phyloP scores from a whole-genome alignment of 2,113 vertebrate genomes.

The Ciconia boyciana region DNA sequence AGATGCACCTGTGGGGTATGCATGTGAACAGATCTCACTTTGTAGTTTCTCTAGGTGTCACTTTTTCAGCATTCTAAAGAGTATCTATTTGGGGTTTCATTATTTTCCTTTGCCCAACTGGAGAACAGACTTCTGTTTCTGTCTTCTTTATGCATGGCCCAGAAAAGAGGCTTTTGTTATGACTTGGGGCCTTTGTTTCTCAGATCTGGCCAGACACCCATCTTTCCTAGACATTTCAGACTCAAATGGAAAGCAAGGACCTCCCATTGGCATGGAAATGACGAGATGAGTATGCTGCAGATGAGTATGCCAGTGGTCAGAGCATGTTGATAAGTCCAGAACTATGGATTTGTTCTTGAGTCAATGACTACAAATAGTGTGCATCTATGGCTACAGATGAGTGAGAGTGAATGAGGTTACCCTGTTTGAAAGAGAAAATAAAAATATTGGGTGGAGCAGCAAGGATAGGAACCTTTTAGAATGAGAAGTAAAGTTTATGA shows the following conservation, averaged over 20 bases:
- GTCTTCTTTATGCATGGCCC: not conserved
- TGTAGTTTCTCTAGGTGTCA: not conserved
- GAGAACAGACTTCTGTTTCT: not conserved
- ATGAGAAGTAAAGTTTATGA: not conserved
- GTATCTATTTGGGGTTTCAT: not conserved
- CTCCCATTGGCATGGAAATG: too few species aligned
- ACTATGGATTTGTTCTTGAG: not conserved
- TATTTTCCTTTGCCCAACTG: not conserved
- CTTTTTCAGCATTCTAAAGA: not conserved
- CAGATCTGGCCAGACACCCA: not conserved
- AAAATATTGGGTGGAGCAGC: not conserved
- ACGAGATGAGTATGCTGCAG: not conserved
- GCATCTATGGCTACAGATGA: not conserved
- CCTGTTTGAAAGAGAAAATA: not conserved
- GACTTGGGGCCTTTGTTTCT: not conserved
- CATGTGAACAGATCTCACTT: not conserved
- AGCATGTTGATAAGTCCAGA: not conserved
- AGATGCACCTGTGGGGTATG: not conserved
- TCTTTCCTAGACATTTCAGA: not conserved
- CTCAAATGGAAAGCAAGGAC: not conserved
- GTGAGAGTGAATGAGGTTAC: not conserved
- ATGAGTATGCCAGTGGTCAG: not conserved
- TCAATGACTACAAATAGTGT: not conserved
- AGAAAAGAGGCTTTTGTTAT: not conserved
- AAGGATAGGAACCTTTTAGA: not conserved